phyloP scores from a whole-genome alignment of 2,888 invertebrate species.

The Megamerina dolium region DNA sequence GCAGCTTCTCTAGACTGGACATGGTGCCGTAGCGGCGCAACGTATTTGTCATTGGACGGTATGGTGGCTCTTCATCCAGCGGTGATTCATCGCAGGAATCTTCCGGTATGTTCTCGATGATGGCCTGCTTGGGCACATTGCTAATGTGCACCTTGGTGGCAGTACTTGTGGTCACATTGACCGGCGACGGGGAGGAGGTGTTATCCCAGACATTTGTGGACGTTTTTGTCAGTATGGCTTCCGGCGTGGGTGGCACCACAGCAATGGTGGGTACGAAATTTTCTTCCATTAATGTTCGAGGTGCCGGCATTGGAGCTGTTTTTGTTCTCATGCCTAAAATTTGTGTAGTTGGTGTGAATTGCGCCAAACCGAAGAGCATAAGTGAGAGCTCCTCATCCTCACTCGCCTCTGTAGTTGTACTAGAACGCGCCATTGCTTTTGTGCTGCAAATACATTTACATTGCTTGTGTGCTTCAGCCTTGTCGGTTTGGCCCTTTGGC shows the following conservation, averaged over 20 bases:
- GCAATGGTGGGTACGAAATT: conserved; percentile 61
- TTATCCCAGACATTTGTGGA: conserved; percentile 48
- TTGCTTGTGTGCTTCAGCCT: conserved; percentile 24
- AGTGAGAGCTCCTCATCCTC: conserved; percentile 62
- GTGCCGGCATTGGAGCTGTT: conserved; percentile 28
- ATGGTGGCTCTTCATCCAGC: conserved; percentile 67
- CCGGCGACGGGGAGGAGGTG: conserved; percentile 50
- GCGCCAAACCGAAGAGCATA: conserved; percentile 61
- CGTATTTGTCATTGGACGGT: conserved; percentile 57
- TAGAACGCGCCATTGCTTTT: background rate
- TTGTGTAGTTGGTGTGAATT: conserved; percentile 52
- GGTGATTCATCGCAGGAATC: conserved; percentile 64
- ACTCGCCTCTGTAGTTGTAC: too few relatives aligned
- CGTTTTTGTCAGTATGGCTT: conserved; percentile 49
- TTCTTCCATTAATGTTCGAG: conserved; percentile 26
- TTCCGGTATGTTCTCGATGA: conserved; percentile 51
- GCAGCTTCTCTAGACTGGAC: conserved; percentile 65
- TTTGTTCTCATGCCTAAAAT: conserved; percentile 48
- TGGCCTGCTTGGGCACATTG: conserved; percentile 33
- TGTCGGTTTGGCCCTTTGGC: conserved; percentile 10
- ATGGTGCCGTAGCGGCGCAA: conserved; percentile 61
- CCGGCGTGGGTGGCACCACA: conserved; percentile 70
- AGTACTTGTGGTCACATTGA: conserved; percentile 31
- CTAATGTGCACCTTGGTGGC: conserved; percentile 33
- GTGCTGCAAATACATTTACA: conserved; percentile 34